Conservation (phyloP, 37 sponge, comb jelly and placozoan genomes). For the Haliclona indistincta region DNA sequence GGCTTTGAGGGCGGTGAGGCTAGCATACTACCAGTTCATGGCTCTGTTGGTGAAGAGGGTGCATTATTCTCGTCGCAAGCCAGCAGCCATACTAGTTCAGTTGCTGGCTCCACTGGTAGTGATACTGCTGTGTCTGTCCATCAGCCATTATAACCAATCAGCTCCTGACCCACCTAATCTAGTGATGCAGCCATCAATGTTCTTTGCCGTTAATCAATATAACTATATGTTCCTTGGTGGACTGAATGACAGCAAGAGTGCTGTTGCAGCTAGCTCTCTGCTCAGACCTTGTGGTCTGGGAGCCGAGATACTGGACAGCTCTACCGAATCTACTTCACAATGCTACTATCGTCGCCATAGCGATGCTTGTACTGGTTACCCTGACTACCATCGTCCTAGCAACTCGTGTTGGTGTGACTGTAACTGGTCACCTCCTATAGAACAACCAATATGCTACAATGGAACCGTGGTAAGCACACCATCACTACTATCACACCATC, state of each 20-base stretch:
- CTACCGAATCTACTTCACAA: neutral
- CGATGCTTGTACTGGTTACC: neutral
- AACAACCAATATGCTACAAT: too few species aligned
- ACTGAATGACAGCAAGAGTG: slow-evolving; percentile 9
- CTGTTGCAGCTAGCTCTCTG: slow-evolving; percentile 10
- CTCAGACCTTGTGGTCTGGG: slow-evolving; percentile 64
- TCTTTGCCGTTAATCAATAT: slow-evolving; percentile 22
- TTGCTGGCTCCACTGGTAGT: slow-evolving; percentile 49
- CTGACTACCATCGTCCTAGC: neutral
- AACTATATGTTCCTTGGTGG: slow-evolving; percentile 69
- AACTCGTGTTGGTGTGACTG: neutral
- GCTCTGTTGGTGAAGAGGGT: slow-evolving; percentile 55
- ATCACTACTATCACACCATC: neutral
- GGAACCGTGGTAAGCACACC: slow-evolving; percentile 4
- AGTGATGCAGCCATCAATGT: slow-evolving; percentile 38
- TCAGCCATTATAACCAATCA: slow-evolving; percentile 10
- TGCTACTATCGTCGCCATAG: neutral
- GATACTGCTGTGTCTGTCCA: slow-evolving; percentile 31
- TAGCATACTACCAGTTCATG: slow-evolving; percentile 34
- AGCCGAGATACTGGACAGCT: neutral
- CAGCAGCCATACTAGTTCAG: slow-evolving; percentile 41
- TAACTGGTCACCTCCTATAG: neutral
- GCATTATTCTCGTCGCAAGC: slow-evolving; percentile 49
- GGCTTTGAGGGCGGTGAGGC: neutral
- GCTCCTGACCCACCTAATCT: slow-evolving; percentile 61